Percentiles rank a stretch among this genome's conserved stretches.
phyloP scores from a whole-genome alignment of 1,140 invertebrate species.

The Sitodiplosis mosellana region DNA sequence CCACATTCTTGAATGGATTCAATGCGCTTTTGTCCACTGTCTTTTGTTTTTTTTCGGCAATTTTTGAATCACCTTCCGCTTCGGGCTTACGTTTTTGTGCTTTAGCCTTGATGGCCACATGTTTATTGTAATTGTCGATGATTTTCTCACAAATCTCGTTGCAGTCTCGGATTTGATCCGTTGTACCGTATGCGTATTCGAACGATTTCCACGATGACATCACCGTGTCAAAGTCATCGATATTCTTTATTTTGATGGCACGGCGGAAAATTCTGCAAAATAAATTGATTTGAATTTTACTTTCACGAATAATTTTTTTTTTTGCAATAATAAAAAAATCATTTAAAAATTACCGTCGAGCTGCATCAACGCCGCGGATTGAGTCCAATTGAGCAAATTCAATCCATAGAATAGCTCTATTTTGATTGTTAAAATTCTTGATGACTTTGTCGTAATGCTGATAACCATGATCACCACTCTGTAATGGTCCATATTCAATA shows the following conservation, averaged over 20 bases:
- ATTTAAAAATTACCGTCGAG: slow-evolving; percentile 5
- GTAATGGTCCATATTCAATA: slow-evolving; percentile 15
- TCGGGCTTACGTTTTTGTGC: not conserved
- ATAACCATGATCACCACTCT: slow-evolving; percentile 6
- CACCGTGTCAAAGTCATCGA: slow-evolving; percentile 8
- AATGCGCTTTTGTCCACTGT: not conserved
- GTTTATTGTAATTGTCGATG: not conserved
- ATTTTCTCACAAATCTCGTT: slow-evolving; percentile 6
- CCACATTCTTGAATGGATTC: not conserved
- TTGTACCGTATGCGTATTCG: slow-evolving; percentile 9
- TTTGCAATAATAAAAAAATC: slow-evolving; percentile 1
- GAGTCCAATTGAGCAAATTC: slow-evolving; percentile 9
- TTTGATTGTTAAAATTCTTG: slow-evolving; percentile 12
- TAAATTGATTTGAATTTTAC: not conserved
- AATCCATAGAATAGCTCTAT: slow-evolving; percentile 9
- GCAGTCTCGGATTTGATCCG: slow-evolving; percentile 5
- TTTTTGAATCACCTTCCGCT: not conserved
- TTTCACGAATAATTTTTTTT: slow-evolving; percentile 8
- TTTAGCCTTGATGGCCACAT: not conserved
- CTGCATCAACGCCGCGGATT: slow-evolving; percentile 4
- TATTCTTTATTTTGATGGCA: slow-evolving; percentile 7
- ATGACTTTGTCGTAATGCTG: slow-evolving; percentile 15
- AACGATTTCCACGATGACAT: slow-evolving; percentile 8
- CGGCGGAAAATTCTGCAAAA: slow-evolving; percentile 8
- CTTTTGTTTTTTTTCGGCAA: not conserved